A percentile compares a stretch with the other conserved stretches of the same genome.
phyloP scores from a whole-genome alignment of 1,140 invertebrate species.

The Camponotus vicinus region DNA sequence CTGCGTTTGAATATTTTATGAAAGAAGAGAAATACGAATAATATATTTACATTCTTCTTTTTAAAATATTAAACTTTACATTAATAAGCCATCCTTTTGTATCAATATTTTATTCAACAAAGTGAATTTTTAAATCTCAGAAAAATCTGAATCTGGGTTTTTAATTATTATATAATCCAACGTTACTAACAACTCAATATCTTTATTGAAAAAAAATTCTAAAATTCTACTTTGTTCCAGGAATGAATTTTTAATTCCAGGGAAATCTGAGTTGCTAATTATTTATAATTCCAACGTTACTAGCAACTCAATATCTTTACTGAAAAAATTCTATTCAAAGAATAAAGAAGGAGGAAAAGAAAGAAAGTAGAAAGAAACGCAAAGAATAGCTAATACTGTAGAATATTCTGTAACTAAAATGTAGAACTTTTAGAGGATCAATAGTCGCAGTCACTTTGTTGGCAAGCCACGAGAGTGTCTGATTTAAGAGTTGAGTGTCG shows the following conservation, averaged over 20 bases:
- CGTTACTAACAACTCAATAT: not conserved
- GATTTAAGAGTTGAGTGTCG: constrained; percentile 20
- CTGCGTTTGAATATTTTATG: not conserved
- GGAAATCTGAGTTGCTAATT: too few species aligned
- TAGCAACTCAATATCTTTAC: not conserved
- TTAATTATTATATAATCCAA: not conserved
- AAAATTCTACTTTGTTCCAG: too few species aligned
- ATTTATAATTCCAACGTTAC: too few species aligned
- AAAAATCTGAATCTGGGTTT: not conserved
- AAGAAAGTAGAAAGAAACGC: too few species aligned
- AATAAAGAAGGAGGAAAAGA: not conserved
- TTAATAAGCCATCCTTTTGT: not conserved
- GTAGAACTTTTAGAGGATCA: not conserved
- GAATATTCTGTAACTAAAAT: not conserved
- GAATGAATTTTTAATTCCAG: not conserved
- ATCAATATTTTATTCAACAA: not conserved
- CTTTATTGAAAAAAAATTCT: not conserved
- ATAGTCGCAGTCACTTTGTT: constrained; percentile 7
- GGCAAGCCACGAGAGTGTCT: not conserved
- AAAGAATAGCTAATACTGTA: not conserved
- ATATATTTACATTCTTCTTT: not conserved
- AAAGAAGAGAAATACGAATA: not conserved
- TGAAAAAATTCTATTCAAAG: not conserved
- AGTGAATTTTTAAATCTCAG: not conserved
- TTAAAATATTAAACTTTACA: not conserved